phyloP scores from a whole-genome alignment of 1,140 invertebrate species.

The Drosophila lacertosa region DNA sequence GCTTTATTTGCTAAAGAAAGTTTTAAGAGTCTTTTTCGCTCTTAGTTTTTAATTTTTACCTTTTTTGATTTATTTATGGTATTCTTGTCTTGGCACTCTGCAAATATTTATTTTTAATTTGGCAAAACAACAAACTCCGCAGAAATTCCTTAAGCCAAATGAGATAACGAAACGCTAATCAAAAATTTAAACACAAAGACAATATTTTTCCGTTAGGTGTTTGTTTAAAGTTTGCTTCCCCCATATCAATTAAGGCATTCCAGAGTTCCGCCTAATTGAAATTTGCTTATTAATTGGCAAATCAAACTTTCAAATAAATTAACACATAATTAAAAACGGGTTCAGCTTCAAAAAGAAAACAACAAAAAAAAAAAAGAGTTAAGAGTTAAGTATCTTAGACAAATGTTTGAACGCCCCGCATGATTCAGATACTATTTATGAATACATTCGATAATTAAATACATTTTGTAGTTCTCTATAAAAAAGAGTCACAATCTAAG shows the following conservation, averaged over 20 bases:
- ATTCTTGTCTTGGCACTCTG: neutral
- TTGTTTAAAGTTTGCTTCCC: conserved; percentile 2
- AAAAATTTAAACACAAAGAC: neutral
- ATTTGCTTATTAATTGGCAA: conserved; percentile 63
- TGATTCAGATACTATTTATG: conserved; percentile 61
- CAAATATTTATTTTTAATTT: no score
- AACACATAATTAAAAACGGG: conserved; percentile 76
- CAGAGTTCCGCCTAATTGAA: conserved; percentile 29
- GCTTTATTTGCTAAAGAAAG: neutral
- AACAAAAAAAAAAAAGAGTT: conserved; percentile 17
- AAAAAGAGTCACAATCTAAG: conserved; percentile 37
- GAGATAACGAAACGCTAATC: neutral
- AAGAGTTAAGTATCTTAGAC: conserved; percentile 28
- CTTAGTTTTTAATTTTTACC: no score
- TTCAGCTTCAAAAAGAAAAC: conserved; percentile 46
- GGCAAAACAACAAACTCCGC: neutral
- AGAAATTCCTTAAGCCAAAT: neutral
- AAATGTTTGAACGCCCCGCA: conserved; percentile 59
- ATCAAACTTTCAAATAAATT: conserved; percentile 73
- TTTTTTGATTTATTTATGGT: neutral
- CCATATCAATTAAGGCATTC: conserved; percentile 32
- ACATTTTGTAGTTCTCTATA: conserved; percentile 33
- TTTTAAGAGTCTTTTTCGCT: no score
- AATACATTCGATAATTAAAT: conserved; percentile 50
- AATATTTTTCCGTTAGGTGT: neutral